A percentile compares a stretch with the other conserved stretches of the same genome.
Conservation (phyloP, 2,888 invertebrate species). For the Mongoloraphidia duomilia region DNA sequence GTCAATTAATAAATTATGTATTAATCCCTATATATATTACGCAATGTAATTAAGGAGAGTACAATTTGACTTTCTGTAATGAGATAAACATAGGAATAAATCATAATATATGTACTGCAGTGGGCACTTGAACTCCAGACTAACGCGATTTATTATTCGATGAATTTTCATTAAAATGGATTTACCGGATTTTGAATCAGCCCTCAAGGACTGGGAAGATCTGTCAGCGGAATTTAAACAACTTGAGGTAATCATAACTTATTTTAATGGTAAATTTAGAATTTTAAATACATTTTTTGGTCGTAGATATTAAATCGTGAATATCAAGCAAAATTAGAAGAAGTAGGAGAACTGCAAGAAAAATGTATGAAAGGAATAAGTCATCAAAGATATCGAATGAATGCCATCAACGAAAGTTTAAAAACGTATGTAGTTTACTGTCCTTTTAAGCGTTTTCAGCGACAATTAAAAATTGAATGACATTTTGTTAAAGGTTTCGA, state of each 20-base stretch:
- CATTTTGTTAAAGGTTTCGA: constrained; percentile 13
- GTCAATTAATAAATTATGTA: no score
- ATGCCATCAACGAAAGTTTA: constrained; percentile 60
- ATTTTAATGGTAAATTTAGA: not conserved
- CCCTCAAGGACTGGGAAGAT: constrained; percentile 67
- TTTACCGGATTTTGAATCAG: constrained; percentile 38
- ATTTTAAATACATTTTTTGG: constrained; percentile 17
- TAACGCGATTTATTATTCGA: no score
- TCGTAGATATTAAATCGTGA: constrained; percentile 59
- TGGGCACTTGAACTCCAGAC: no score
- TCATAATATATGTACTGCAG: no score
- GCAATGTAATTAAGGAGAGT: no score
- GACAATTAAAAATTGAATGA: constrained; percentile 2
- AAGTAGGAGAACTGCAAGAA: constrained; percentile 68
- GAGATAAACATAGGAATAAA: no score
- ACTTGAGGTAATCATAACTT: constrained; percentile 49
- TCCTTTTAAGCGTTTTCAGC: not conserved
- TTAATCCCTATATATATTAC: no score
- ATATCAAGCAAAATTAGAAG: constrained; percentile 73
- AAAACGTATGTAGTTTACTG: constrained; percentile 51
- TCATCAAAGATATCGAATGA: constrained; percentile 85
- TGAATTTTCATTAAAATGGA: constrained; percentile 31
- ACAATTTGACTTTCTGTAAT: no score
- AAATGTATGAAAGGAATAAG: constrained; percentile 77
- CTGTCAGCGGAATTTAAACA: constrained; percentile 62